These are phyloP conservation scores for Epizoanthus ramosus DNA, from an alignment of 92 coral and sea anemone genomes.

Conservation along the genomic window DNA sequence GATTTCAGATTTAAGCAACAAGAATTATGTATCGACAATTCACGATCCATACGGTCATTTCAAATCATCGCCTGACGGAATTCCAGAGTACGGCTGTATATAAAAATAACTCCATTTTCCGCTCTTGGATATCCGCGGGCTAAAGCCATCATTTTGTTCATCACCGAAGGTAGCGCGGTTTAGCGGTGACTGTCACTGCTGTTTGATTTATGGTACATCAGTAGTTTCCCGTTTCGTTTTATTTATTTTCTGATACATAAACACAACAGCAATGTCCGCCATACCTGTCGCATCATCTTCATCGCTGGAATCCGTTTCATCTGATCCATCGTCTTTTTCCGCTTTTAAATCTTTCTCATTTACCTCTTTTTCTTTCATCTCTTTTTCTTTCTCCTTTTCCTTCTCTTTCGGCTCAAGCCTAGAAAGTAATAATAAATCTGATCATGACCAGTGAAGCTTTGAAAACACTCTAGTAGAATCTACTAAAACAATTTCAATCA, in stretches of 20 bases:
- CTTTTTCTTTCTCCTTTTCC: conserved; percentile 45
- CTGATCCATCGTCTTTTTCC: conserved; percentile 31
- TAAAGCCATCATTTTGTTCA: too few relatives aligned
- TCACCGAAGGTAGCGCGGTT: too few relatives aligned
- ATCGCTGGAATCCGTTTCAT: conserved; percentile 43
- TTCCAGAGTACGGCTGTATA: too few relatives aligned
- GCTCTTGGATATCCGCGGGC: too few relatives aligned
- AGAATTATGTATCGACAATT: too few relatives aligned
- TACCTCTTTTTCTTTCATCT: conserved; percentile 25
- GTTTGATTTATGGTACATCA: neutral
- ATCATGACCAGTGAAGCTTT: too few relatives aligned
- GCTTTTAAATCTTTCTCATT: conserved; percentile 23
- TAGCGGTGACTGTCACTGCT: too few relatives aligned
- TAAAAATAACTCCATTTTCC: too few relatives aligned
- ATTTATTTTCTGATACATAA: neutral
- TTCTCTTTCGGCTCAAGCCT: conserved; percentile 42
- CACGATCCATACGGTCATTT: too few relatives aligned
- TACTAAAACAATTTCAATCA: too few relatives aligned
- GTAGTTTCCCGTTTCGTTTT: neutral
- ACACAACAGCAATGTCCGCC: neutral
- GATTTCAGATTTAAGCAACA: too few relatives aligned
- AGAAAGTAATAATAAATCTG: neutral
- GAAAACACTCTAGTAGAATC: neutral
- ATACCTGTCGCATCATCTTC: conserved; percentile 38
- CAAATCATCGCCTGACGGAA: too few relatives aligned